Evolutionary conservation across 2,797 vertebrate genomes (phyloP), one percentile per base, ranked within the genome.

Genomic region (Discoglossus pictus): DNA sequence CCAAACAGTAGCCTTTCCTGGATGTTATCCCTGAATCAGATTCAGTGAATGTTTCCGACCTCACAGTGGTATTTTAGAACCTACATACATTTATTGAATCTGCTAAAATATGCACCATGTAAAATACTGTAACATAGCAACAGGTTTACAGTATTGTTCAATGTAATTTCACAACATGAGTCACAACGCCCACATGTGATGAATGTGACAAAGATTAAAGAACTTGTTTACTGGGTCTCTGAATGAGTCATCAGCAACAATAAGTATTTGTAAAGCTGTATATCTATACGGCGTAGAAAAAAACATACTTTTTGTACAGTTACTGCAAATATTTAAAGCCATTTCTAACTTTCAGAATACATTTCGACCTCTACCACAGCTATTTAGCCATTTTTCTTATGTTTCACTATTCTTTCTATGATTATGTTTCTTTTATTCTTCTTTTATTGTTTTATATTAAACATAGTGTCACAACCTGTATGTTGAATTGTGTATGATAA

Each of bases 141-240:
- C 68, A 71, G 68, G 53, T 65, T 52, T 31, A 31, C 27, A 31
- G 8, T 31, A n/a, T n/a, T 36, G 35, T 48, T 71, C 58, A 52
- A 64, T 71, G 58, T 40, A 53, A 59, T 71, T 71, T 71, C 25
- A 52, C 36, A 42, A 52, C 58, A 64, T 71, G 68, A 71, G 61
- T 71, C 68, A 65, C 46, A 59, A 59, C 68, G 43, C 68, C 68
- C 61, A 71, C 61, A 59, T 62, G 31, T 47, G 44, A 42, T 58
- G 13, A 71, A 65, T 64, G 61, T 71, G 59, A 51, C 52, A 62
- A 59, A 50, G 54, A 50, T 59, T 61, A 56, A 64, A 65, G 24
- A 71, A 65, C 46, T 38, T 25, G 43, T 27, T 59, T 8, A 31
- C 38, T 3, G 43, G 20, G 43, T 36, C 40, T 70, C 35, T 55